Base-by-base conservation (phyloP, 2,113 vertebrate genomes). In the Clinocottus analis region DNA sequence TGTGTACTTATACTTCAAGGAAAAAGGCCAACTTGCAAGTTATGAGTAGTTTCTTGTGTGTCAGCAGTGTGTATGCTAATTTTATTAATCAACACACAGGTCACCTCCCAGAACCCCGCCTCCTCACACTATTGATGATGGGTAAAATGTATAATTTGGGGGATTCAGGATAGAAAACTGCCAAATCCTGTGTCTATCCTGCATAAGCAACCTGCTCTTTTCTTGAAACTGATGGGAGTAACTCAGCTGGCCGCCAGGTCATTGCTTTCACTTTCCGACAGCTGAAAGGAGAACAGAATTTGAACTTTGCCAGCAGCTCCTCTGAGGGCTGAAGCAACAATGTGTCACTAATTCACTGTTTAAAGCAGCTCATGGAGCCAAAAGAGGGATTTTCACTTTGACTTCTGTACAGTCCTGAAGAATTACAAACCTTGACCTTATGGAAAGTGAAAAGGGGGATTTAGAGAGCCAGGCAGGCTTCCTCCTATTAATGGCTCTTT, bases 21-120 rank as follows among this genome's bases (percentile, higher is more conserved):
- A 76, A 83, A 75, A 75, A 79, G n/a, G 76, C 77, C 35, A 72
- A 59, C 75, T 85, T 89, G 84, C 86, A 85, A 82, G 37, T 84
- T 87, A 83, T 85, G 82, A 72, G 75, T 63, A 72, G 75, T 82
- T 90, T 77, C 70, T 59, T 21, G 4, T n/a, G 63, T 80, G 90
- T 92, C 89, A 89, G 90, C 87, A 90, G 51, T 31, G 51, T 47
- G 60, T 80, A 90, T 93, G 88, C 73, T 89, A 89, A 89, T 89
- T 85, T 81, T 75, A 90, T 86, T 87, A 86, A 91, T 87, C 83
- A 91, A 84, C 88, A 84, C 83, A 55, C 82, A 76, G 72, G 74
- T 87, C 56, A 49, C 84, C 82, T 85, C 77, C 66, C 79, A 72
- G 67, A 85, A 63, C 68, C 75, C 84, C 74, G 69, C 81, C 87